Evolutionary conservation across 2,113 vertebrate genomes (phyloP).

Genomic region (Catharus fuscescens): DNA sequence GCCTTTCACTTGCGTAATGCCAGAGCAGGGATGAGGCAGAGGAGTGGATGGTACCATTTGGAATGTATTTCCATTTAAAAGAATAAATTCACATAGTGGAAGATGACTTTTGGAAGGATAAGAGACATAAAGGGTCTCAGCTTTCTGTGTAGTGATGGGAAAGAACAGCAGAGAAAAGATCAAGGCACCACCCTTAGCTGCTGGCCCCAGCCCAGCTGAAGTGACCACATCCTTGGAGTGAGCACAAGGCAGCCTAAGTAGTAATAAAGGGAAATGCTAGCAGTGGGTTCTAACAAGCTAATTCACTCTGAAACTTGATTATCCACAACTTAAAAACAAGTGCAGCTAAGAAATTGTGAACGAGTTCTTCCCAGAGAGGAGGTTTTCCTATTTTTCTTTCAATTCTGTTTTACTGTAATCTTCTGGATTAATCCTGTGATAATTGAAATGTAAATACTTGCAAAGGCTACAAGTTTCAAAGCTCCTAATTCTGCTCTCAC

Average conservation of each 20-base stretch:
- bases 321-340: background rate
- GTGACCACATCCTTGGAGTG: background rate
- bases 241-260: background rate
- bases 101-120: background rate
- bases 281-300: background rate
- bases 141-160: background rate
- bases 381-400: background rate
- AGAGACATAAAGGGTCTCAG: background rate
- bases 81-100: background rate
- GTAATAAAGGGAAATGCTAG: background rate
- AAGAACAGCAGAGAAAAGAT: background rate
- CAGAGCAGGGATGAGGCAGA: background rate
- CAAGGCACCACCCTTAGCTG: background rate
- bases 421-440: background rate
- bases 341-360: background rate
- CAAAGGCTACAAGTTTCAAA: background rate
- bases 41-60: background rate
- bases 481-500: background rate
- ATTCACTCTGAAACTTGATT: background rate
- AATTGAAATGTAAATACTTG: background rate
- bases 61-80: background rate
- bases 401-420: background rate
- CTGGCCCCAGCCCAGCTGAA: background rate
- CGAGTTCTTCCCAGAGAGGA: fast-evolving
- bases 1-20: background rate